phyloP scores from a whole-genome alignment of 1,140 invertebrate genomes.

The Steinernema khuongi region DNA sequence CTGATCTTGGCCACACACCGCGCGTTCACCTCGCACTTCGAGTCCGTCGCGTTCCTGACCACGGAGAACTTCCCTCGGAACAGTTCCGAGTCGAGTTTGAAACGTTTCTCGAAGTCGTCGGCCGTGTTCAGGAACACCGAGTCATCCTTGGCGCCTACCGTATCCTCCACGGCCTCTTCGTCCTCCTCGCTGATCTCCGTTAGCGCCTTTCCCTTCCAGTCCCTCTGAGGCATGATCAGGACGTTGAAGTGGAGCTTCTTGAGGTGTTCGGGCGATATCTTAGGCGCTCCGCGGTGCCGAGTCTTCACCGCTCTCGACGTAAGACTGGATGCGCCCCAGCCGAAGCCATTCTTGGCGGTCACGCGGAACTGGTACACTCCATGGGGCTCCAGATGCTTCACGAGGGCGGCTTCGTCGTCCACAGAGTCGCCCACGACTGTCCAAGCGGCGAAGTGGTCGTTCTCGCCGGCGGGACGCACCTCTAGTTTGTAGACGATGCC shows the following conservation, averaged over 20 bases:
- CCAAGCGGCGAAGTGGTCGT: slow-evolving; percentile 66
- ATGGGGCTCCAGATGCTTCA: slow-evolving; percentile 71
- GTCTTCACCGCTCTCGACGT: slow-evolving; percentile 60
- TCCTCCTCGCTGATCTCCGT: slow-evolving; percentile 52
- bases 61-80: slow-evolving; percentile 47
- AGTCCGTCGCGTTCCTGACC: slow-evolving; percentile 52
- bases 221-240: slow-evolving; percentile 43
- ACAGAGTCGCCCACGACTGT: slow-evolving; percentile 77
- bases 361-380: slow-evolving; percentile 69
- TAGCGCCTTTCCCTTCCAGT: slow-evolving; percentile 25
- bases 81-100: not conserved
- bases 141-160: slow-evolving; percentile 27
- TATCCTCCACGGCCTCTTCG: slow-evolving; percentile 42
- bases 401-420: slow-evolving; percentile 83
- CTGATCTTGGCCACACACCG: slow-evolving; percentile 35
- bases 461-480: slow-evolving; percentile 62
- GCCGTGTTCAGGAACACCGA: slow-evolving; percentile 4
- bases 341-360: slow-evolving; percentile 80
- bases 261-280: slow-evolving; percentile 14
- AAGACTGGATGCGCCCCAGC: slow-evolving; percentile 63
- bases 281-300: slow-evolving; percentile 41
- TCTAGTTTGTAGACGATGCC: slow-evolving; percentile 70
- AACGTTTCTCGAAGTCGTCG: slow-evolving; percentile 9
- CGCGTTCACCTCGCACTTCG: slow-evolving; percentile 38
- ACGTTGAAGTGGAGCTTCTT: slow-evolving; percentile 41